Evolutionary conservation across 2,888 invertebrate genomes (phyloP).

Genomic region (Sisyra terminalis): DNA sequence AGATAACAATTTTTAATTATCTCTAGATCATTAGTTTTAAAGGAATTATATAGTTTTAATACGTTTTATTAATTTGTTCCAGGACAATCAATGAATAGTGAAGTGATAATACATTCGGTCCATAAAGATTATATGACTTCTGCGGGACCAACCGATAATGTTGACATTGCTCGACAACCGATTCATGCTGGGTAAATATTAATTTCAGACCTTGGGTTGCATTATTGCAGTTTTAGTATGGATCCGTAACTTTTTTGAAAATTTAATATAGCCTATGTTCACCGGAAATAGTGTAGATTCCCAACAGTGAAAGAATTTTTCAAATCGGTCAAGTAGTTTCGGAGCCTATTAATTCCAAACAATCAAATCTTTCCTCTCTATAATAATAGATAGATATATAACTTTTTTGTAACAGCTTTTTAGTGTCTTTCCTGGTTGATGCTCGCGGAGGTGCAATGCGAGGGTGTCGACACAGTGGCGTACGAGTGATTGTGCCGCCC

Average conservation of each 20-base stretch:
- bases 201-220: neutral
- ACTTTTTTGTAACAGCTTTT: conserved; percentile 48
- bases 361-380: no score
- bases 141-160: conserved; percentile 30
- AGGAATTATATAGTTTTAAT: conserved; percentile 9
- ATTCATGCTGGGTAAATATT: conserved; percentile 44
- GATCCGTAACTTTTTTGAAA: no score
- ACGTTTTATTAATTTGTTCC: conserved; percentile 4
- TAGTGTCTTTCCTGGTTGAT: conserved; percentile 98
- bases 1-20: conserved; percentile 7
- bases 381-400: no score
- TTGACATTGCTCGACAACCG: conserved; percentile 43
- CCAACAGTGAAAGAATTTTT: no score
- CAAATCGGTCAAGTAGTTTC: no score
- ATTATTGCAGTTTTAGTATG: neutral
- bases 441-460: conserved; percentile 98
- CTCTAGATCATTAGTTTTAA: neutral
- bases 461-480: conserved; percentile 94
- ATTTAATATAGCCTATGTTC: no score
- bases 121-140: conserved; percentile 23
- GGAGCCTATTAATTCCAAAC: no score
- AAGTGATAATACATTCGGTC: conserved; percentile 23
- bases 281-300: no score
- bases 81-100: conserved; percentile 25
- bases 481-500: conserved; percentile 92